Evolutionary conservation across 2,888 invertebrate genomes (phyloP).

Genomic region (Dicyrtomina minuta): DNA sequence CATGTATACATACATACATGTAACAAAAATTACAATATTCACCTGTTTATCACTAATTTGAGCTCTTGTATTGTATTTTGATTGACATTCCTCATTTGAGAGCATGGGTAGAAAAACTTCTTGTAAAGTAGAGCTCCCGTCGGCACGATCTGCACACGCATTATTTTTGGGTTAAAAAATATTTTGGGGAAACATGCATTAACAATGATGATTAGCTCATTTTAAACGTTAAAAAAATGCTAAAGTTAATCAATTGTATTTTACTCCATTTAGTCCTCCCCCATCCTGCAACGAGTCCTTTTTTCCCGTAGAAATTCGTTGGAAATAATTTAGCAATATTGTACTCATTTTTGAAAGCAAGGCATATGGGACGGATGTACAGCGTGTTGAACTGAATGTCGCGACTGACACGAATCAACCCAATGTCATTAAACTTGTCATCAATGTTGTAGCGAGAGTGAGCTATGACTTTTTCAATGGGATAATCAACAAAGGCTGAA

Average conservation of each 20-base stretch:
- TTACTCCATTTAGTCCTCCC: constrained; percentile 58
- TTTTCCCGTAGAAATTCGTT: constrained; percentile 1
- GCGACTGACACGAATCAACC: constrained; percentile 56
- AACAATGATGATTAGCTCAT: not conserved
- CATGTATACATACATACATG: not conserved
- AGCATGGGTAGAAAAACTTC: constrained; percentile 45
- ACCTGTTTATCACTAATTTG: constrained; percentile 45
- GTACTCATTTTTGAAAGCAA: constrained; percentile 51
- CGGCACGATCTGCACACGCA: constrained; percentile 31
- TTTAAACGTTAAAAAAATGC: not conserved
- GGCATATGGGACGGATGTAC: constrained; percentile 50
- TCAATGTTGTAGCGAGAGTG: constrained; percentile 61
- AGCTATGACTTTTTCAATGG: constrained; percentile 59
- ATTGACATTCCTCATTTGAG: constrained; percentile 44
- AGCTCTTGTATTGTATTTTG: constrained; percentile 46
- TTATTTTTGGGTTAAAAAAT: too few species aligned
- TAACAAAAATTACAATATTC: not conserved
- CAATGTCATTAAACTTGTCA: constrained; percentile 65
- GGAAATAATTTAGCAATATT: constrained; percentile 30
- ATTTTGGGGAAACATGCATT: too few species aligned
- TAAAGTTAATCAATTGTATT: constrained; percentile 9
- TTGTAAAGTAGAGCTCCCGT: constrained; percentile 43
- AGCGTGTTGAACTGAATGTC: constrained; percentile 58
- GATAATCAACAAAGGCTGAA: constrained; percentile 56
- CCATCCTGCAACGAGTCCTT: constrained; percentile 72